Conservation (phyloP, 92 coral and sea anemone genomes). For the Meandrina meandrites region DNA sequence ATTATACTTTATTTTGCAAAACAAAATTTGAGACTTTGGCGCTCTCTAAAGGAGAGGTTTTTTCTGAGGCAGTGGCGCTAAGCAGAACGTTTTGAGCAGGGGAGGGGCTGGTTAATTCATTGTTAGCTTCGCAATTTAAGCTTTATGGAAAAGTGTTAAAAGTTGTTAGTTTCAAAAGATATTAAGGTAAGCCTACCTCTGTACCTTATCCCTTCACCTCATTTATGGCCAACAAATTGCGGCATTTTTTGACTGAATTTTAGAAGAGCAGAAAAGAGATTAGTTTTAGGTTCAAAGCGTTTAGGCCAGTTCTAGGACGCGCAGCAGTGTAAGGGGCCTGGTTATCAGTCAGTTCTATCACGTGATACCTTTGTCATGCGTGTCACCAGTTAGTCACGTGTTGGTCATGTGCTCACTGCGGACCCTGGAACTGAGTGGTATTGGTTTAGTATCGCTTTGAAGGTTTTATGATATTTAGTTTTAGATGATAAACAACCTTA, state of each 20-base stretch:
- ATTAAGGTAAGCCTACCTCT: slow-evolving; percentile 36
- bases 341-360: slow-evolving; percentile 12
- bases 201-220: slow-evolving; percentile 41
- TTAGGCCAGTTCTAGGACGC: slow-evolving; percentile 17
- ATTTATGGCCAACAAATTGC: slow-evolving; percentile 52
- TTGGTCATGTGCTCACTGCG: slow-evolving; percentile 31
- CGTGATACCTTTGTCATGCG: slow-evolving; percentile 35
- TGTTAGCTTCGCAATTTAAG: slow-evolving; percentile 4
- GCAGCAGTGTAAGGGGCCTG: slow-evolving; percentile 4
- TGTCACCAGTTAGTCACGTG: slow-evolving; percentile 27
- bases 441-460: slow-evolving; percentile 8
- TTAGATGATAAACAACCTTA: background rate
- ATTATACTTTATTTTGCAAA: too few species aligned
- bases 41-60: background rate
- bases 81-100: slow-evolving; percentile 7
- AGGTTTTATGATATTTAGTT: background rate
- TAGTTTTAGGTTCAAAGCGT: slow-evolving; percentile 13
- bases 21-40: too few species aligned
- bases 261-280: slow-evolving; percentile 32
- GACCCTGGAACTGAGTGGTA: slow-evolving; percentile 37
- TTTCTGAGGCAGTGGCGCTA: background rate
- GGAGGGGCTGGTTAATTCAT: background rate
- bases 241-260: slow-evolving; percentile 46
- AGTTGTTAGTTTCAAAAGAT: slow-evolving; percentile 17
- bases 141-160: slow-evolving; percentile 35